These are phyloP conservation scores for Sebastes hopkinsi DNA, from an alignment of 2,797 vertebrate species.

Conservation along the genomic window DNA sequence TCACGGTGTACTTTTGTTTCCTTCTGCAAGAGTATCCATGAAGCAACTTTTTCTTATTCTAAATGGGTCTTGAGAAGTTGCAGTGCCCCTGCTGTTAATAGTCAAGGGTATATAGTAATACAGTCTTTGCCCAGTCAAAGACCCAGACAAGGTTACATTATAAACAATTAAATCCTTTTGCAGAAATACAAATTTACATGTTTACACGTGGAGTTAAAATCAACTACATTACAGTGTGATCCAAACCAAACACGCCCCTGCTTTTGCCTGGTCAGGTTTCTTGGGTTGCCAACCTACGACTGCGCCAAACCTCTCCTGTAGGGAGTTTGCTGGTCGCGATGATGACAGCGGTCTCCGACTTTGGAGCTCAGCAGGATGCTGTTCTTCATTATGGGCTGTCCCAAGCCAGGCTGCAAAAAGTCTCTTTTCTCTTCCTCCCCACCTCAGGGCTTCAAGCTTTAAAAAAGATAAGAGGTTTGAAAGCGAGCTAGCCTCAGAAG, in stretches of 20 bases:
- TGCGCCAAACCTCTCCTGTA: conserved; percentile 38
- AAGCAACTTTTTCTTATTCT: conserved; percentile 70
- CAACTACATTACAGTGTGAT: conserved; percentile 81
- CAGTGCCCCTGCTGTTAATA: conserved; percentile 70
- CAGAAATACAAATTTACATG: conserved; percentile 85
- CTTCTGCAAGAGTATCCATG: conserved; percentile 71
- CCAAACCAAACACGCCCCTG: conserved; percentile 65
- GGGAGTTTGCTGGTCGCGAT: conserved; percentile 49
- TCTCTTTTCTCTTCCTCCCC: conserved; percentile 40
- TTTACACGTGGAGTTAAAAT: conserved; percentile 83
- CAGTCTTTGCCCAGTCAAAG: conserved; percentile 73
- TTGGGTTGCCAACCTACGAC: conserved; percentile 44
- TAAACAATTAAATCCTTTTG: conserved; percentile 82
- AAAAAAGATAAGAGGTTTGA: conserved; percentile 53
- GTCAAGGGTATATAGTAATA: conserved; percentile 71
- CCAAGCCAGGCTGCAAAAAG: conserved; percentile 32
- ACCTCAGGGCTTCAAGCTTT: conserved; percentile 49
- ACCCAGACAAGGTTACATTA: conserved; percentile 78
- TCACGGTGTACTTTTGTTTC: conserved; percentile 74
- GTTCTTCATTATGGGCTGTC: conserved; percentile 40
- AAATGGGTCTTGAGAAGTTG: conserved; percentile 69
- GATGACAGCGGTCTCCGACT: conserved; percentile 31
- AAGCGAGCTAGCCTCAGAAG: conserved; percentile 62
- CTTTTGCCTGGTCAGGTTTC: conserved; percentile 55
- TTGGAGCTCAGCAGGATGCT: conserved; percentile 35